phyloP scores from a whole-genome alignment of 2,113 vertebrate species.

The Opisthocomus hoazin region DNA sequence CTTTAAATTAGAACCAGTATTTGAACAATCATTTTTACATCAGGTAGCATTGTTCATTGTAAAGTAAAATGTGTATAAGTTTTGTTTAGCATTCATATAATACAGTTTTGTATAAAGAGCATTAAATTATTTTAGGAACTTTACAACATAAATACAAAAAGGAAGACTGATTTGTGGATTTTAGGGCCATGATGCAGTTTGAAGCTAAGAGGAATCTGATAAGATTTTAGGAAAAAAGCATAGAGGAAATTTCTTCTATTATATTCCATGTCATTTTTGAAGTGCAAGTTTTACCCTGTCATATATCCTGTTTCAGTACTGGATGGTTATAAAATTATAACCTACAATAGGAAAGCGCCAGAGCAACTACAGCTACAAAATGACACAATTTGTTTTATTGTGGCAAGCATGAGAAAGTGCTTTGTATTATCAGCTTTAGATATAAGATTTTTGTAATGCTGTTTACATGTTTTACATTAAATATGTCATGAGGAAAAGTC shows the following conservation, averaged over 20 bases:
- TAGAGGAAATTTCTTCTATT: not conserved
- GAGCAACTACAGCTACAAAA: not conserved
- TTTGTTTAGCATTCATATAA: not conserved
- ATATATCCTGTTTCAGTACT: not conserved
- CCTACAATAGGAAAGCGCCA: not conserved
- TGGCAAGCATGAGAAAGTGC: not conserved
- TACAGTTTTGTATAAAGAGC: not conserved
- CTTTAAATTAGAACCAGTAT: not conserved
- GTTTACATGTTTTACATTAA: not conserved
- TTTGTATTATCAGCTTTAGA: not conserved
- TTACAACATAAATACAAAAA: not conserved
- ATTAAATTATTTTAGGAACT: not conserved
- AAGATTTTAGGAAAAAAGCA: not conserved
- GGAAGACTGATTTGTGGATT: not conserved
- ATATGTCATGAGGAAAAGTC: not conserved
- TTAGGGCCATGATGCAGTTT: not conserved
- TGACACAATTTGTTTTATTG: not conserved
- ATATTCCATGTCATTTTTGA: not conserved
- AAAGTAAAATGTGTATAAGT: not conserved
- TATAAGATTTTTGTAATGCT: not conserved
- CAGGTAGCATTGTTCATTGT: not conserved
- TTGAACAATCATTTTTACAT: not conserved
- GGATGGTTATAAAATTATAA: not conserved
- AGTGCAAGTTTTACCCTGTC: not conserved
- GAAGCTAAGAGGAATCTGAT: not conserved